phyloP scores from a whole-genome alignment of 2,888 invertebrate species.

The Dysmachus trigonus region DNA sequence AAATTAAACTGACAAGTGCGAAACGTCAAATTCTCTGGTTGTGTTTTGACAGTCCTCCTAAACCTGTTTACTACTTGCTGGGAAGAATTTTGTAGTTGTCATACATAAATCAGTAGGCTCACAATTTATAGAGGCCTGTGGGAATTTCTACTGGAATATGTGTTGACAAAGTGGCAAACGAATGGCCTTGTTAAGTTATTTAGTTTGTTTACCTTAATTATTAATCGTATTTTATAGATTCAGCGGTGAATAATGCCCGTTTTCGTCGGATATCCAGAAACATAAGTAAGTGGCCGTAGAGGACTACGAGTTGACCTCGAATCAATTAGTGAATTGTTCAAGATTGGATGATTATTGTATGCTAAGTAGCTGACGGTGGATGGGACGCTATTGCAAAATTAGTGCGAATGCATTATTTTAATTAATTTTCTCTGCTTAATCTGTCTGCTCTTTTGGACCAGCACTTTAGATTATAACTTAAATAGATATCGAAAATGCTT shows the following conservation, averaged over 20 bases:
- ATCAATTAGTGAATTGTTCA: background rate
- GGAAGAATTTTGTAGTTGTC: background rate
- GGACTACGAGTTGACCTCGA: background rate
- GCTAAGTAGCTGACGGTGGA: background rate
- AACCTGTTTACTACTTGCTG: background rate
- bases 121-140: background rate
- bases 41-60: background rate
- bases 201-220: background rate
- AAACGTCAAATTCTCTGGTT: slow-evolving; percentile 43
- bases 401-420: background rate
- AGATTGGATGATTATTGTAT: background rate
- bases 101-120: background rate
- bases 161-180: background rate
- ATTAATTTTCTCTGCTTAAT: background rate
- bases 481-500: background rate
- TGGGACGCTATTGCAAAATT: background rate
- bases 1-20: background rate
- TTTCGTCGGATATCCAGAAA: background rate
- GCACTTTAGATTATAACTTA: background rate
- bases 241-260: background rate
- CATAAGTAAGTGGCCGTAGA: background rate
- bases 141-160: background rate
- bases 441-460: background rate
- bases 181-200: background rate
- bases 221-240: background rate